Conservation (phyloP, 2,888 invertebrate species). For the Onthophagus sagittarius region DNA sequence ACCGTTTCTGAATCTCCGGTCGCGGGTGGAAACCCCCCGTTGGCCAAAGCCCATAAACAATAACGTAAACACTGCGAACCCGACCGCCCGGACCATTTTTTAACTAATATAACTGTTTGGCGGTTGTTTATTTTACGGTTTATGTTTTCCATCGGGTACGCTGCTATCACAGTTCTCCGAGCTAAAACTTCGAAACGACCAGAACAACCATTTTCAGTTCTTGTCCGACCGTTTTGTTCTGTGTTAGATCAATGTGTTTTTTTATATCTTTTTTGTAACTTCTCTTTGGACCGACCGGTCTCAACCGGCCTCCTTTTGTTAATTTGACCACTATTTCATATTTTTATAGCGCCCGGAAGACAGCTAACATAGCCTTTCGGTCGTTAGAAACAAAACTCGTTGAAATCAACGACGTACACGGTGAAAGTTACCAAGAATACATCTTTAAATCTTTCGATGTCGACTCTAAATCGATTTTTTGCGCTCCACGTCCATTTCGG, state of each 20-base stretch:
- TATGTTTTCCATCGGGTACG: constrained; percentile 33
- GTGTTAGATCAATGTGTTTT: background rate
- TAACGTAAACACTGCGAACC: constrained; percentile 41
- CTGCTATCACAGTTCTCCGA: background rate
- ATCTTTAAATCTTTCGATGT: background rate
- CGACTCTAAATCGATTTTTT: background rate
- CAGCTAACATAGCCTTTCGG: background rate
- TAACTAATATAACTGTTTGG: constrained; percentile 44
- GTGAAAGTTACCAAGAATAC: background rate
- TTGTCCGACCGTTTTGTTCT: background rate
- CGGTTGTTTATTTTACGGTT: constrained; percentile 44
- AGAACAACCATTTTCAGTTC: background rate
- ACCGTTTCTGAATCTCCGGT: constrained; percentile 29
- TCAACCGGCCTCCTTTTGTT: background rate
- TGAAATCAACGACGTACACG: background rate
- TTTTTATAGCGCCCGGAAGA: background rate
- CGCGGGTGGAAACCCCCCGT: constrained; percentile 34
- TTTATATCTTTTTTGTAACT: background rate
- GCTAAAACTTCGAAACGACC: background rate
- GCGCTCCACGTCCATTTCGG: background rate
- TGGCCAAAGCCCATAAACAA: constrained; percentile 43
- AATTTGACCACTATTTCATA: background rate
- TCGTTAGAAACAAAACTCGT: background rate
- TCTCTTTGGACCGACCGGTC: background rate
- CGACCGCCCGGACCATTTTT: constrained; percentile 38